Percentiles rank a stretch among this genome's conserved stretches.
Evolutionary conservation across 2,113 vertebrate species (phyloP).

Genomic region (Coptodon rendalli): DNA sequence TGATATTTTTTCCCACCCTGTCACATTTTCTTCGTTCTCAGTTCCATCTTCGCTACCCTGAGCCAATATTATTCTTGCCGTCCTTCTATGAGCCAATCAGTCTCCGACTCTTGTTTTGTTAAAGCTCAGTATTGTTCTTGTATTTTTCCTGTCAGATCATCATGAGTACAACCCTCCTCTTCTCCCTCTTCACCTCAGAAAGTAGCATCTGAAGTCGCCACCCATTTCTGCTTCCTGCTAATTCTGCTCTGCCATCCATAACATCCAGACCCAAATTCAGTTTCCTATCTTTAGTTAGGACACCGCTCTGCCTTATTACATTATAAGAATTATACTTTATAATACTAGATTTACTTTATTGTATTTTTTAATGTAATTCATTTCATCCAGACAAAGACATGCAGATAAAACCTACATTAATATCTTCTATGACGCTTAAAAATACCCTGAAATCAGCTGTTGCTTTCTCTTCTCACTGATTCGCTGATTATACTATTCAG

Average conservation of each 20-base stretch:
- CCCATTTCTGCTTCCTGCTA: not conserved
- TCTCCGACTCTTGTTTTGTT: not conserved
- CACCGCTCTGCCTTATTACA: not conserved
- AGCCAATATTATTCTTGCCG: not conserved
- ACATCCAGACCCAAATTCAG: not conserved
- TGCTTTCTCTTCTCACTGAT: not conserved
- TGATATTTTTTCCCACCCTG: not conserved
- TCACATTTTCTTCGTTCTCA: not conserved
- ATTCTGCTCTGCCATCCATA: not conserved
- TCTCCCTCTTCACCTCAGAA: not conserved
- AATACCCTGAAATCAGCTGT: not conserved
- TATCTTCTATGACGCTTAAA: rapidly evolving
- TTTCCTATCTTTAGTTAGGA: not conserved
- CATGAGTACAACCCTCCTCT: not conserved
- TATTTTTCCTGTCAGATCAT: not conserved
- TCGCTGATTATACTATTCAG: not conserved
- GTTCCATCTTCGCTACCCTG: not conserved
- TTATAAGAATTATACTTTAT: not conserved
- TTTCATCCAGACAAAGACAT: not conserved
- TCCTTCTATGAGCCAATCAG: not conserved
- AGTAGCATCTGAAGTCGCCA: not conserved
- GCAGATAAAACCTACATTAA: not conserved
- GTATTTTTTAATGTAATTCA: not conserved
- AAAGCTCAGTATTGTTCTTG: not conserved
- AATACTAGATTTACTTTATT: not conserved